A percentile compares a stretch with the other conserved stretches of the same genome.
These are phyloP conservation scores for Sturmia bella DNA, from an alignment of 2,888 invertebrate species.

Conservation along the genomic window DNA sequence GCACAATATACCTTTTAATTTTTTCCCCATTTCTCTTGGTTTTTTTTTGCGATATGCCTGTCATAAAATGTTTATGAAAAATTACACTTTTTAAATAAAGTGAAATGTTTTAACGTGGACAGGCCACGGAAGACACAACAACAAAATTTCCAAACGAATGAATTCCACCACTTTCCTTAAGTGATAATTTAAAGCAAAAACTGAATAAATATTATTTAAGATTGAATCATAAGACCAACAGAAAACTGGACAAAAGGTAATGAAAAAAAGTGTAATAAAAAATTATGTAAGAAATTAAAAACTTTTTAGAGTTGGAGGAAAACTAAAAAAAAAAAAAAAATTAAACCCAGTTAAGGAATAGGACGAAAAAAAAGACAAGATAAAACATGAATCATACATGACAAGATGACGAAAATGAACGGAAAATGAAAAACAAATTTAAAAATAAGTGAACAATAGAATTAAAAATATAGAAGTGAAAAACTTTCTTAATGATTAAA, in stretches of 20 bases:
- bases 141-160: conserved; percentile 69
- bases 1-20: conserved; percentile 42
- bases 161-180: conserved; percentile 70
- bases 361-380: conserved; percentile 34
- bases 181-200: conserved; percentile 56
- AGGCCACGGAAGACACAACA: too few species aligned
- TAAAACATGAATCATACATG: conserved; percentile 70
- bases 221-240: conserved; percentile 47
- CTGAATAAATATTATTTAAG: conserved; percentile 62
- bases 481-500: conserved; percentile 63
- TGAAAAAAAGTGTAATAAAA: conserved; percentile 29
- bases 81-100: conserved; percentile 60
- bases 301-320: conserved; percentile 64
- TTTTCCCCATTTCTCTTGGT: conserved; percentile 10
- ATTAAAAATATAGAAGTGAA: conserved; percentile 17
- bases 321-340: conserved; percentile 34
- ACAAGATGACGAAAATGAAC: conserved; percentile 45
- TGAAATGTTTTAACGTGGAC: conserved; percentile 43
- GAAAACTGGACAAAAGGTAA: conserved; percentile 59
- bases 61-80: conserved; percentile 69
- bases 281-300: conserved; percentile 57
- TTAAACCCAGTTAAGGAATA: conserved; percentile 39
- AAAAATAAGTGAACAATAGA: conserved; percentile 54
- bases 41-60: conserved; percentile 58
- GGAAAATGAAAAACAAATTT: conserved; percentile 43